These are phyloP conservation scores for Eristalis tenax DNA, from an alignment of 2,888 invertebrate species.

Conservation along the genomic window DNA sequence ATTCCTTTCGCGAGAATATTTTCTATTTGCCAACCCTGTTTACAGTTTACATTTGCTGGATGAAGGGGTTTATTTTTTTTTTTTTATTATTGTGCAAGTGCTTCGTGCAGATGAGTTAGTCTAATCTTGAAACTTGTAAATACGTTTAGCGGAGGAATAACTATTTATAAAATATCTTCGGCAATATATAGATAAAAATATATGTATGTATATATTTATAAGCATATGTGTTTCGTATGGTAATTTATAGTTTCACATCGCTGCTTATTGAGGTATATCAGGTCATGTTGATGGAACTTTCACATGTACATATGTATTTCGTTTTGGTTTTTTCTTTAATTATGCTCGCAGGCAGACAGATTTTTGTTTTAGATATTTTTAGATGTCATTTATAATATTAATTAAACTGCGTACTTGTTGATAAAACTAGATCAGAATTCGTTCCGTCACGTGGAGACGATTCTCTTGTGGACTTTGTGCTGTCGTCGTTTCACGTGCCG, in stretches of 20 bases:
- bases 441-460: neutral
- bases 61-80: neutral
- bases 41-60: neutral
- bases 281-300: constrained; percentile 30
- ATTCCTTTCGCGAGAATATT: too few species aligned
- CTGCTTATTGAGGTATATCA: neutral
- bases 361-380: neutral
- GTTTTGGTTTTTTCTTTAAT: neutral
- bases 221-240: neutral
- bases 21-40: neutral
- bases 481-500: constrained; percentile 2
- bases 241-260: neutral
- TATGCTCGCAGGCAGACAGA: neutral
- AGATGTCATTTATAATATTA: neutral
- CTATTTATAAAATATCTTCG: neutral
- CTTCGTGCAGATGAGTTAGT: neutral
- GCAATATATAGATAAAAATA: neutral
- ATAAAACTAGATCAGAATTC: neutral
- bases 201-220: neutral
- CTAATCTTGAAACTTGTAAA: neutral
- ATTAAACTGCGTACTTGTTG: neutral
- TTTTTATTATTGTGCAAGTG: neutral
- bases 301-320: neutral
- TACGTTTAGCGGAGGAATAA: neutral
- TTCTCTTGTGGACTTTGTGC: constrained; percentile 12